Base-by-base conservation (phyloP, 2,888 invertebrate genomes). In the Cecidostiba fungosa region DNA sequence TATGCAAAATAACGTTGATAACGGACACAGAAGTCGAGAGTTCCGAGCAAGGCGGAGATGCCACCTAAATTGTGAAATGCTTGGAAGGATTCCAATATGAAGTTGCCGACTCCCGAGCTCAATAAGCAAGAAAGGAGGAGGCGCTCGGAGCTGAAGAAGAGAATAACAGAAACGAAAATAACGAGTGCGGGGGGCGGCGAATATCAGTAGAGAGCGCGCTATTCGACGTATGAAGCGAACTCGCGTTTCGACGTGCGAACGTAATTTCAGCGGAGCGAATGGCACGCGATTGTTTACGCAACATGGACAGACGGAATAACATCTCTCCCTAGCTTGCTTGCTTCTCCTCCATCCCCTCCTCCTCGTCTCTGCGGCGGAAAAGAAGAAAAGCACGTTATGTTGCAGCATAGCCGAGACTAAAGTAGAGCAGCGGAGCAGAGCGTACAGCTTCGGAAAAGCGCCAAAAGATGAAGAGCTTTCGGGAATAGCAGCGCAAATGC, bases 11-110 rank as follows among this genome's bases (percentile, higher is more conserved):
- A 87, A 82, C 86, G 86, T 89, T 90, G 89, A 91, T 89, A 91
- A 90, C 89, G 89, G 82, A 70, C 84, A 76, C 54, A 76, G 82
- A 86, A 88, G 88, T 84, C 86, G 54, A 36, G 72, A 39, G 72
- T 72, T 72, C 72, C 72, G n/a, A 16, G 72, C 76, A 54, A 86
- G 84, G 85, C 86, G 86, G 88, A 88, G 89, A 90, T 90, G 90
- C 89, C 90, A 89, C 90, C 88, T 89, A 90, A 91, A 91, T 91
- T 89, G 89, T 89, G 89, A 89, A 91, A 91, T 91, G 88, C 89
- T 91, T 89, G 92, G 90, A 91, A 87, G 80, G 89, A 90, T 90
- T 91, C 90, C 90, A 90, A 91, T 91, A 91, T 90, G 89, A 90
- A 90, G 89, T 79, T 87, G 85, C 36, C 36, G 72, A 36, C 39